A percentile compares a stretch with the other conserved stretches of the same genome.
Conservation (phyloP, 92 coral and sea anemone species). For the Porites lobata region DNA sequence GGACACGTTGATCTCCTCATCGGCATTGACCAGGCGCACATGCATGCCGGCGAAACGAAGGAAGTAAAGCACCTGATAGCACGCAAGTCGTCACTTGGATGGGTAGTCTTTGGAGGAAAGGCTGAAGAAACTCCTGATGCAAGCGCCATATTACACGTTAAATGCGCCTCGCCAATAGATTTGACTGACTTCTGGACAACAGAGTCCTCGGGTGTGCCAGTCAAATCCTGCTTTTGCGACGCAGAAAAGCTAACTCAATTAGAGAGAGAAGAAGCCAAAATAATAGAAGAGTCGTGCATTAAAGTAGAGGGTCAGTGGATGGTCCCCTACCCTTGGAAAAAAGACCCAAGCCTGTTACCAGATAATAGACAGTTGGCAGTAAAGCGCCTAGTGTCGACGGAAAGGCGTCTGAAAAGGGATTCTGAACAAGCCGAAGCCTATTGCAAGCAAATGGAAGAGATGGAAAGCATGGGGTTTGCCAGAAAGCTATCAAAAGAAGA, state of each 20-base stretch:
- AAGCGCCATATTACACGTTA: too few relatives aligned
- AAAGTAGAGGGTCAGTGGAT: conserved; percentile 39
- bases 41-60: conserved; percentile 3
- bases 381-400: too few relatives aligned
- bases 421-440: not conserved
- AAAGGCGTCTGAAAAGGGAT: too few relatives aligned
- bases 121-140: too few relatives aligned
- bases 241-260: too few relatives aligned
- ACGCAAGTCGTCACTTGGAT: conserved; percentile 63
- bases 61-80: conserved; percentile 42
- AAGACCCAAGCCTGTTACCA: conserved; percentile 46
- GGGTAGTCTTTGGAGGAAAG: conserved; percentile 53
- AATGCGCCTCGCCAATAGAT: too few relatives aligned
- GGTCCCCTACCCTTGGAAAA: conserved; percentile 66
- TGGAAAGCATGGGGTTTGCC: conserved; percentile 46
- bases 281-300: too few relatives aligned
- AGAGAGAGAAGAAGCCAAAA: too few relatives aligned
- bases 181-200: too few relatives aligned
- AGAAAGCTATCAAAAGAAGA: conserved; percentile 47
- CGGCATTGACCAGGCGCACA: conserved; percentile 10
- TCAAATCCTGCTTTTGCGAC: too few relatives aligned
- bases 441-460: conserved; percentile 52
- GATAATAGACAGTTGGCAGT: conserved; percentile 24
- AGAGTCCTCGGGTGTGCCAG: too few relatives aligned
- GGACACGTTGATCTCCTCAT: not conserved